Conservation (phyloP, 2,113 vertebrate genomes). For the Furnarius figulus region DNA sequence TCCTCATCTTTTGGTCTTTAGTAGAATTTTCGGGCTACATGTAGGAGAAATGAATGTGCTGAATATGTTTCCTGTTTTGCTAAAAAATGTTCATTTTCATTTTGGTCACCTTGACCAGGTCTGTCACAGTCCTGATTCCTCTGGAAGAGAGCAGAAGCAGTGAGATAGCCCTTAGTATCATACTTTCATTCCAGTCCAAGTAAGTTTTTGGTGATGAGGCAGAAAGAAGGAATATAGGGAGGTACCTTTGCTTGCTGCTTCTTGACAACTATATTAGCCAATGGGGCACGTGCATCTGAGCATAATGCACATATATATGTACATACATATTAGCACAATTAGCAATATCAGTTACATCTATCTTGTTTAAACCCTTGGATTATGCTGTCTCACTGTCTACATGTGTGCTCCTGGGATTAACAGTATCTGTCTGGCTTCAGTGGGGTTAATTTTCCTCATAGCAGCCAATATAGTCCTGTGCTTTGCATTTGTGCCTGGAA, state of each 20-base stretch:
- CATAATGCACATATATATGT: not conserved
- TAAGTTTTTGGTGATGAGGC: not conserved
- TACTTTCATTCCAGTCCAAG: not conserved
- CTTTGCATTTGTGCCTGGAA: not conserved
- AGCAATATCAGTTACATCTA: not conserved
- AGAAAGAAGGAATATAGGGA: not conserved
- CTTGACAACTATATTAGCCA: not conserved
- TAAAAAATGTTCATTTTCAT: not conserved
- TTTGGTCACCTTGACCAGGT: not conserved
- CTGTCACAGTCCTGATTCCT: not conserved
- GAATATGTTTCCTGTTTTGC: not conserved
- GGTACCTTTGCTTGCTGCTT: not conserved
- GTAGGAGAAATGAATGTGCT: not conserved
- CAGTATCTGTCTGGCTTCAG: not conserved
- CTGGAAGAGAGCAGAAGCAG: not conserved
- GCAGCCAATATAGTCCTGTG: rapidly evolving
- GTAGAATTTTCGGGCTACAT: not conserved
- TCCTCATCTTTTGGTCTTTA: not conserved
- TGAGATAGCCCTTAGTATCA: not conserved
- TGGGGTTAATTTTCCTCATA: not conserved
- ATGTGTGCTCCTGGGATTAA: not conserved
- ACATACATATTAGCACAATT: not conserved
- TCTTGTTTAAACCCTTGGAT: not conserved
- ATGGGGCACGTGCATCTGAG: not conserved
- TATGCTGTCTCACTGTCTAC: not conserved